Evolutionary conservation across 2,888 invertebrate genomes (phyloP), one percentile per base, ranked within the genome.

Genomic region (Eustalomyia histrio): DNA sequence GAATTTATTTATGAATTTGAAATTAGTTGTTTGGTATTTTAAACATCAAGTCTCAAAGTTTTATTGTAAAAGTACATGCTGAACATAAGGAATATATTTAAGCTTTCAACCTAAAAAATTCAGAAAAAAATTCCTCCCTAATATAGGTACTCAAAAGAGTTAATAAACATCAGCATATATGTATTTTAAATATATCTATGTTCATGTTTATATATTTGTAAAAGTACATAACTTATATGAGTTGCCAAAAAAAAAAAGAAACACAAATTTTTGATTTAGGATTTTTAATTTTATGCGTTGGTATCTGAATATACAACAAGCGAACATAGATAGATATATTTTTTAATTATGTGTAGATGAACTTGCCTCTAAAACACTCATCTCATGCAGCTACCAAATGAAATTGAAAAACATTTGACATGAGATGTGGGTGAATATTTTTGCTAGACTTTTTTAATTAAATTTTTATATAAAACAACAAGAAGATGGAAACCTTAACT

Each of bases 221-320:
- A 64, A 12, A 50, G 52, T 16, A 78, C 33, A 78, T 72, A 65
- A 72, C 52, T 74, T 61, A 80, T 78, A 64, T 68, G 76, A 80
- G 71, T 63, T 67, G 74, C 58, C 50, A 76, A 80, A 79, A 47
- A n/a, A 47, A 47, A 47, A 47, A 47, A n/a, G 1, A n/a, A n/a
- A n/a, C n/a, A n/a, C n/a, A 47, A 47, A 58, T 39, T 74, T 84
- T 82, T 83, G 82, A 84, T 83, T 83, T 80, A 75, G 83, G 81
- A 80, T 83, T 83, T 84, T 82, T 80, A 83, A 83, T 83, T 82
- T 84, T 74, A 82, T 82, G 75, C 82, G 69, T 74, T 65, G 29
- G 67, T 65, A 69, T 71, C 63, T 61, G 52, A 68, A 33, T 18
- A 18, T 9, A 21, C 21, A 29, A 35, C 50, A 16, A 47, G 16